These are phyloP conservation scores for Oasisia sp. DNA, from an alignment of 2,888 invertebrate genomes.

Conservation along the genomic window DNA sequence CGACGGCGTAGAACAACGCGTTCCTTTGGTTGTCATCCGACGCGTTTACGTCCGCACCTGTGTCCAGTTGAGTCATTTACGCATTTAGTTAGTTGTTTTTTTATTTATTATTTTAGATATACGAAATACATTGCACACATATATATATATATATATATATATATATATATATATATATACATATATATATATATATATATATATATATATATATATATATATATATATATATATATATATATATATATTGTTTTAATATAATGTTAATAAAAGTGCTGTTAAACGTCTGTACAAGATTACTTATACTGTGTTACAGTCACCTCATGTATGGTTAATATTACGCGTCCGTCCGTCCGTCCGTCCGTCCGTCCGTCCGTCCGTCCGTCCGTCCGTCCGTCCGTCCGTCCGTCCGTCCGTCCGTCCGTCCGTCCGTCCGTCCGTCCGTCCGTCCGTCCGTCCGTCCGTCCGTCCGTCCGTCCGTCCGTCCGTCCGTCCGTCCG, in stretches of 20 bases:
- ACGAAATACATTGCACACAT: neutral
- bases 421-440: no score
- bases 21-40: slow-evolving; percentile 29
- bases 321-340: neutral
- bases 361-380: neutral
- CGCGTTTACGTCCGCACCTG: slow-evolving; percentile 36
- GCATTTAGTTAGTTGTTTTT: no score
- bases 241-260: neutral
- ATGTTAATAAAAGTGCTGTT: no score
- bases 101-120: neutral
- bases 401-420: neutral
- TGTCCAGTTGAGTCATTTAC: neutral
- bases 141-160: neutral
- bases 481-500: neutral
- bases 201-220: neutral
- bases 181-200: neutral
- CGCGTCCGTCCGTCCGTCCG: neutral
- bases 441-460: no score
- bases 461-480: neutral
- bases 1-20: slow-evolving; percentile 44
- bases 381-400: neutral
- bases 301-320: no score
- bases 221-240: neutral
- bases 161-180: neutral
- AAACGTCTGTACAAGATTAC: no score